Percentiles rank a stretch among this genome's conserved stretches.
Conservation (phyloP, 2,888 invertebrate genomes). For the Podabrus alpinus region DNA sequence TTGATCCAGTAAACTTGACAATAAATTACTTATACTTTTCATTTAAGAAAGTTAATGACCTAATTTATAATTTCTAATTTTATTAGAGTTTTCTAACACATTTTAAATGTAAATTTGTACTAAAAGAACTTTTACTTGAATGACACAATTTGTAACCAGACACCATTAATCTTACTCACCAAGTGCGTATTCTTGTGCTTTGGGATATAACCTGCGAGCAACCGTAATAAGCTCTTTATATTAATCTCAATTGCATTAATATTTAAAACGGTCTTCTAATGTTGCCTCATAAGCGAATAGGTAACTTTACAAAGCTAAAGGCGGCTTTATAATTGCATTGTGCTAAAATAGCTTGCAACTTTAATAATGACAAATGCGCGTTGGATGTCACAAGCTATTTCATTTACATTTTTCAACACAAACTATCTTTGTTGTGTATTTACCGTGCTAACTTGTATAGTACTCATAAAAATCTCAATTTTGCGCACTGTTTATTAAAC, state of each 20-base stretch:
- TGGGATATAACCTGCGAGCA: conserved; percentile 36
- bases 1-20: neutral
- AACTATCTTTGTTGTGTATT: conserved; percentile 22
- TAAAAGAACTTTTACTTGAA: conserved; percentile 13
- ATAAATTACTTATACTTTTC: neutral
- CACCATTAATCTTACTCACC: conserved; percentile 22
- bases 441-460: neutral
- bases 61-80: conserved; percentile 4
- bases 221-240: conserved; percentile 50
- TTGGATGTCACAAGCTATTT: conserved; percentile 31
- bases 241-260: conserved; percentile 50
- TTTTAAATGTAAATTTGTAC: conserved; percentile 5
- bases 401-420: conserved; percentile 20
- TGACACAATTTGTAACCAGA: conserved; percentile 14
- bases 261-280: conserved; percentile 45
- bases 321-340: conserved; percentile 39
- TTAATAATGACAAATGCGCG: conserved; percentile 38
- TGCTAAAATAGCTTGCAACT: conserved; percentile 34
- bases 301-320: conserved; percentile 32
- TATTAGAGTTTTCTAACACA: neutral
- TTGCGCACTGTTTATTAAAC: conserved; percentile 23
- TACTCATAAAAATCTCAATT: conserved; percentile 16
- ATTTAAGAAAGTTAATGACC: neutral
- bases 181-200: conserved; percentile 50
- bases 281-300: conserved; percentile 38